Conservation (phyloP, 1,140 invertebrate species). For the Mizuhopecten yessoensis region DNA sequence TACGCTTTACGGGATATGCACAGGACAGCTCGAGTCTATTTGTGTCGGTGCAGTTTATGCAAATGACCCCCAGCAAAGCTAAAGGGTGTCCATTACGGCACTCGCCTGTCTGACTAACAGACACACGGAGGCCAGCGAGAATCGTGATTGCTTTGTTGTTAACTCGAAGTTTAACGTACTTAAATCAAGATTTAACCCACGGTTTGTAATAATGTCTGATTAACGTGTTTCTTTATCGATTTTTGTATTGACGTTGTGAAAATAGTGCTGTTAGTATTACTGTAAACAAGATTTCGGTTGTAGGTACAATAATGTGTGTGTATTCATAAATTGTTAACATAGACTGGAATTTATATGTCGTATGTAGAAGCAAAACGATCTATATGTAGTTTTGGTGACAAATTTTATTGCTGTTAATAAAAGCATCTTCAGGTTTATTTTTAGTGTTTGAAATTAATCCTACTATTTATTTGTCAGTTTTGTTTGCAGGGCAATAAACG, state of each 20-base stretch:
- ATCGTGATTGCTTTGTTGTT: slow-evolving; percentile 26
- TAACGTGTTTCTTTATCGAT: neutral
- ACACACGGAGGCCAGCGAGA: slow-evolving; percentile 28
- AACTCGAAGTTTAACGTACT: slow-evolving; percentile 14
- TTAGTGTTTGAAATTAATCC: too few species aligned
- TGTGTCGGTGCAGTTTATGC: slow-evolving; percentile 71
- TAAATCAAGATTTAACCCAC: slow-evolving; percentile 28
- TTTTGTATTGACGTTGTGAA: neutral
- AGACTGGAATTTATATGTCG: neutral
- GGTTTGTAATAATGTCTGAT: slow-evolving; percentile 1
- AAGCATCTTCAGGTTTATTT: too few species aligned
- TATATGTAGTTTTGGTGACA: too few species aligned
- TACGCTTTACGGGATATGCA: slow-evolving; percentile 37
- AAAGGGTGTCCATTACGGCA: slow-evolving; percentile 59
- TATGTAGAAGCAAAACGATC: too few species aligned
- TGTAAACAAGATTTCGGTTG: neutral
- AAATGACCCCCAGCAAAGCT: slow-evolving; percentile 74
- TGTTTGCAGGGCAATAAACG: too few species aligned
- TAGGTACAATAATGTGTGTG: neutral
- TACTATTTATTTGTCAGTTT: too few species aligned
- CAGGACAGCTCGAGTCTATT: slow-evolving; percentile 41
- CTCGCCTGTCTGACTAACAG: slow-evolving; percentile 46
- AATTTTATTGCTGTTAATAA: too few species aligned
- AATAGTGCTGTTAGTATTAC: neutral
- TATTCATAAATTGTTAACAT: neutral